Evolutionary conservation across 92 coral and sea anemone genomes (phyloP).

Genomic region (Pocillopora meandrina): DNA sequence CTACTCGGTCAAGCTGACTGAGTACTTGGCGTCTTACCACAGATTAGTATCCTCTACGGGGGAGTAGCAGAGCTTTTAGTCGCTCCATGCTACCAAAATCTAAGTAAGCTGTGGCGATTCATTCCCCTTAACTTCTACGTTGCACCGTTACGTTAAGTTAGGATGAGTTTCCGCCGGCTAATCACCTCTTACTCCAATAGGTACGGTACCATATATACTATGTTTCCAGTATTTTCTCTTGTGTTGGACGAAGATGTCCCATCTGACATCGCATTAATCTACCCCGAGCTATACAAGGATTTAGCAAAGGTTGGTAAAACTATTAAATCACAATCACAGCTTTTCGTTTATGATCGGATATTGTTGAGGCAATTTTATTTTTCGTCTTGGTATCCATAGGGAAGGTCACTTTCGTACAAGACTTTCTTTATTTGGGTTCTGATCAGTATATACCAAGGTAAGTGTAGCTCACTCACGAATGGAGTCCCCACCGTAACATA

Average conservation of each 20-base stretch:
- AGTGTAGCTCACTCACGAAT: neutral
- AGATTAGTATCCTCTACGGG: no score
- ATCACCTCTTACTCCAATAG: conserved; percentile 38
- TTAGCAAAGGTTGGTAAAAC: conserved; percentile 75
- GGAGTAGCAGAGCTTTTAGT: no score
- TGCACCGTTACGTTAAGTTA: neutral
- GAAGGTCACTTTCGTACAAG: conserved; percentile 97
- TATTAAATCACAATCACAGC: no score
- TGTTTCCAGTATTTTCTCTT: conserved; percentile 97
- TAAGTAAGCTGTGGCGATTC: no score
- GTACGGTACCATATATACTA: conserved; percentile 91
- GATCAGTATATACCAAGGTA: conserved; percentile 95
- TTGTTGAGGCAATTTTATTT: neutral
- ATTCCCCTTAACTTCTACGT: no score
- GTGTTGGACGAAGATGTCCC: conserved; percentile 97
- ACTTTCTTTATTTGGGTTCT: conserved; percentile 97
- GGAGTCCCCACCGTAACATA: neutral
- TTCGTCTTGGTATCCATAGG: conserved; percentile 51
- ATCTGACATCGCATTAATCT: conserved; percentile 88
- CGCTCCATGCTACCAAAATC: no score
- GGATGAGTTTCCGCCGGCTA: neutral
- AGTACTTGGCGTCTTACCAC: no score
- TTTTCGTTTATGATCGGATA: neutral
- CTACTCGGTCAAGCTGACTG: no score
- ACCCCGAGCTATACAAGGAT: conserved; percentile 97